A percentile compares a stretch with the other conserved stretches of the same genome.
Evolutionary conservation across 2,888 invertebrate species (phyloP).

Genomic region (Boloria selene): DNA sequence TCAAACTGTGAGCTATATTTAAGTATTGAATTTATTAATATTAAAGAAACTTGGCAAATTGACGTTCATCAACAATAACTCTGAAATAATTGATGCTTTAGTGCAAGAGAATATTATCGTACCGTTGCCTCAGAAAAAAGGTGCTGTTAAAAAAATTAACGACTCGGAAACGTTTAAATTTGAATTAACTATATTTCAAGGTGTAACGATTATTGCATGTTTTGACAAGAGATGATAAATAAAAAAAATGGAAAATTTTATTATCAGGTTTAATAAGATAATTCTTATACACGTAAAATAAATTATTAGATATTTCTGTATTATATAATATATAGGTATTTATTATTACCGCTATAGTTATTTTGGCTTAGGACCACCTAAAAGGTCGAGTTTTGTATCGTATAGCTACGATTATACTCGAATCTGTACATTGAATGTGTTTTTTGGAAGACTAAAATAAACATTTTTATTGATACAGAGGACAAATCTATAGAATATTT

Average conservation of each 20-base stretch:
- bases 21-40: background rate
- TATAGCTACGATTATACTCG: too few species aligned
- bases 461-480: too few species aligned
- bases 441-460: too few species aligned
- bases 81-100: conserved; percentile 19
- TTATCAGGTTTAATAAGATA: background rate
- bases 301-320: too few species aligned
- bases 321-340: too few species aligned
- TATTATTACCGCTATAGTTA: too few species aligned
- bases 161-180: conserved; percentile 26
- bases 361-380: too few species aligned
- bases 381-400: too few species aligned
- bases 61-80: conserved; percentile 11
- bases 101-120: background rate
- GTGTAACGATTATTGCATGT: conserved; percentile 8
- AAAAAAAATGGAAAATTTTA: background rate
- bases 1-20: background rate
- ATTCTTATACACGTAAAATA: too few species aligned
- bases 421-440: too few species aligned
- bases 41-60: conserved; percentile 11
- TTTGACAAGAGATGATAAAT: background rate
- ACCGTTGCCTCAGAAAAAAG: conserved; percentile 8
- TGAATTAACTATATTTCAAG: conserved; percentile 20
- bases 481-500: too few species aligned
- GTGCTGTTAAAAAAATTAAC: conserved; percentile 19